phyloP scores from a whole-genome alignment of 2,888 invertebrate genomes.

The Deilephila porcellus region DNA sequence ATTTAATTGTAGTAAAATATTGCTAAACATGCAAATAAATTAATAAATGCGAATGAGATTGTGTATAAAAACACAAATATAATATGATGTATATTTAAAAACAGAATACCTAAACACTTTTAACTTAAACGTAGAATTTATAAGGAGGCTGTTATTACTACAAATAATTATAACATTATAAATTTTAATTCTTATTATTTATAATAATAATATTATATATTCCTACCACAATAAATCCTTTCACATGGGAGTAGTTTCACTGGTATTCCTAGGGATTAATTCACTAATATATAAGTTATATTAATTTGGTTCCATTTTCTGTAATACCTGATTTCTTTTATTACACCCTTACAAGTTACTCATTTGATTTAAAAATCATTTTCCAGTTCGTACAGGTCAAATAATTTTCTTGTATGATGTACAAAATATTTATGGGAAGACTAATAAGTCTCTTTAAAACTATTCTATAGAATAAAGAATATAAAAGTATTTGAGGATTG shows the following conservation, averaged over 20 bases:
- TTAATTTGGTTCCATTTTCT: conserved; percentile 59
- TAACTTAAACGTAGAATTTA: neutral
- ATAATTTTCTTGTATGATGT: neutral
- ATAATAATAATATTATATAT: conserved; percentile 28
- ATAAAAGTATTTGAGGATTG: too few relatives aligned
- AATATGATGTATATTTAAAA: too few relatives aligned
- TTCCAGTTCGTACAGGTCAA: conserved; percentile 6
- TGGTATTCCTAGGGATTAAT: conserved; percentile 56
- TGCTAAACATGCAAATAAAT: too few relatives aligned
- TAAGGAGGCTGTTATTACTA: neutral
- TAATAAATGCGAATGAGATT: too few relatives aligned
- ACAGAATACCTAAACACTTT: neutral
- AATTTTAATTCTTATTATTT: conserved; percentile 1
- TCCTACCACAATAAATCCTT: conserved; percentile 60
- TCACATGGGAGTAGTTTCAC: conserved; percentile 68
- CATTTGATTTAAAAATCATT: conserved; percentile 28
- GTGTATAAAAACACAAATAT: too few relatives aligned
- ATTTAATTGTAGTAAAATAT: too few relatives aligned
- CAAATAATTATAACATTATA: conserved; percentile 8
- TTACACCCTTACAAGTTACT: conserved; percentile 35
- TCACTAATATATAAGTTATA: conserved; percentile 45
- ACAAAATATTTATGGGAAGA: neutral
- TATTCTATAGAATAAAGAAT: neutral
- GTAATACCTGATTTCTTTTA: conserved; percentile 34
- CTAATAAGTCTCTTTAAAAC: neutral